phyloP scores from a whole-genome alignment of 2,113 vertebrate species.

The Hemibagrus wyckioides region DNA sequence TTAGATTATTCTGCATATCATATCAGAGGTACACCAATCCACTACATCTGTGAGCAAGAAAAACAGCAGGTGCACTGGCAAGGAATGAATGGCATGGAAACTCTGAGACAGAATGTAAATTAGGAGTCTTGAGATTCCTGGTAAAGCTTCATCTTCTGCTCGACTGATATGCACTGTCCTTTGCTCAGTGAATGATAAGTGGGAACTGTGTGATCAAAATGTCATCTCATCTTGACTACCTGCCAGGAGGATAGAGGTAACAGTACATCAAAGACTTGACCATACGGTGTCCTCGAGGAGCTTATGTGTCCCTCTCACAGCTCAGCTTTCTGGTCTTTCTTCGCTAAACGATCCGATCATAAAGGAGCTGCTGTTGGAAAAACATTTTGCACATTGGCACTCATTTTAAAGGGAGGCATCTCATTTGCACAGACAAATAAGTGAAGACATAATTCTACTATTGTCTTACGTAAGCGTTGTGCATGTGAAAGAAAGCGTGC shows the following conservation, averaged over 20 bases:
- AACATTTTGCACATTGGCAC: not conserved
- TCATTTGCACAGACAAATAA: not conserved
- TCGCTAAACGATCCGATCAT: not conserved
- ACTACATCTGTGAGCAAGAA: slow-evolving; percentile 20
- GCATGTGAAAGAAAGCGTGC: not conserved
- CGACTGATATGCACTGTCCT: not conserved
- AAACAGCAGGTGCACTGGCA: slow-evolving; percentile 31
- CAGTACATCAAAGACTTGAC: slow-evolving; percentile 18
- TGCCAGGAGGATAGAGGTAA: not conserved
- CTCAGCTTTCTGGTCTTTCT: not conserved
- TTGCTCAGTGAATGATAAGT: slow-evolving; percentile 19
- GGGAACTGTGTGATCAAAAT: slow-evolving; percentile 25
- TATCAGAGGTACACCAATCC: not conserved
- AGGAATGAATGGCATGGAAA: slow-evolving; percentile 10
- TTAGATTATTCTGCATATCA: not conserved
- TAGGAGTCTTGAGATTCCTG: slow-evolving; percentile 19
- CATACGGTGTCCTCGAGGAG: not conserved
- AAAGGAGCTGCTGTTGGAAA: not conserved
- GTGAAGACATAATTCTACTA: too few species aligned
- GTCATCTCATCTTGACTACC: slow-evolving; percentile 5
- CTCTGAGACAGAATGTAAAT: slow-evolving; percentile 13
- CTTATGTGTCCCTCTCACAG: not conserved
- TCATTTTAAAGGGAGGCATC: not conserved
- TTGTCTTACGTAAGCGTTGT: not conserved
- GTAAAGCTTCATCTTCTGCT: slow-evolving; percentile 7